These are phyloP conservation scores for Poecilia latipinna DNA, from an alignment of 2,113 vertebrate genomes.

Conservation along the genomic window DNA sequence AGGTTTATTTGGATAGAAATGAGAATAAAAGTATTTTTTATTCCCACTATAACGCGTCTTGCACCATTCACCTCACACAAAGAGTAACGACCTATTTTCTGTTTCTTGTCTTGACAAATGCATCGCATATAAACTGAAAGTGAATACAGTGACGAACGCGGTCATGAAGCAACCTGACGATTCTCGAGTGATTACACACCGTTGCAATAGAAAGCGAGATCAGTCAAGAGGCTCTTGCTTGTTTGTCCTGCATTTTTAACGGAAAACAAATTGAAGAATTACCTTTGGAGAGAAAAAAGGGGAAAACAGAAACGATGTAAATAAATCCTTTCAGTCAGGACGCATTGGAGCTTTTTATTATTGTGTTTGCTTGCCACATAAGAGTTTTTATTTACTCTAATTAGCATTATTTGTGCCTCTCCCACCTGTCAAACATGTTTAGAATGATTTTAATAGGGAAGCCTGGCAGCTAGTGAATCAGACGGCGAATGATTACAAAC, in stretches of 20 bases:
- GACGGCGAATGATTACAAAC: slow-evolving; percentile 45
- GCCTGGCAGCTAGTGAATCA: slow-evolving; percentile 47
- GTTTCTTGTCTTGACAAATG: not conserved
- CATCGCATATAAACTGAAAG: not conserved
- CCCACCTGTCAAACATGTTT: slow-evolving; percentile 52
- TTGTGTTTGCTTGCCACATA: slow-evolving; percentile 5
- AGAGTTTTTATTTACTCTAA: slow-evolving; percentile 16
- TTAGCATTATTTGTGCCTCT: slow-evolving; percentile 33
- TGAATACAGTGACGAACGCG: not conserved
- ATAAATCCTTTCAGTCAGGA: slow-evolving; percentile 6
- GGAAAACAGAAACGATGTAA: not conserved
- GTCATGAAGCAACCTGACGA: slow-evolving; percentile 6
- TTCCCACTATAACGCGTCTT: not conserved
- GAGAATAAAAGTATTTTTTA: not conserved
- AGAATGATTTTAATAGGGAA: slow-evolving; percentile 39
- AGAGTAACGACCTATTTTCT: not conserved
- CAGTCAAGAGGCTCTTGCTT: not conserved
- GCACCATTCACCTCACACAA: not conserved
- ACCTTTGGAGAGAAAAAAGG: not conserved
- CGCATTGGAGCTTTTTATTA: not conserved
- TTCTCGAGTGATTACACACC: not conserved
- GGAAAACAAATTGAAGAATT: not conserved
- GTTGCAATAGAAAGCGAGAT: slow-evolving; percentile 1
- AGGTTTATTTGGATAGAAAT: too few relatives aligned
- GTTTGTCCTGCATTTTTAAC: not conserved